These are phyloP conservation scores for Papilio machaon DNA, from an alignment of 1,140 invertebrate species.

Conservation along the genomic window DNA sequence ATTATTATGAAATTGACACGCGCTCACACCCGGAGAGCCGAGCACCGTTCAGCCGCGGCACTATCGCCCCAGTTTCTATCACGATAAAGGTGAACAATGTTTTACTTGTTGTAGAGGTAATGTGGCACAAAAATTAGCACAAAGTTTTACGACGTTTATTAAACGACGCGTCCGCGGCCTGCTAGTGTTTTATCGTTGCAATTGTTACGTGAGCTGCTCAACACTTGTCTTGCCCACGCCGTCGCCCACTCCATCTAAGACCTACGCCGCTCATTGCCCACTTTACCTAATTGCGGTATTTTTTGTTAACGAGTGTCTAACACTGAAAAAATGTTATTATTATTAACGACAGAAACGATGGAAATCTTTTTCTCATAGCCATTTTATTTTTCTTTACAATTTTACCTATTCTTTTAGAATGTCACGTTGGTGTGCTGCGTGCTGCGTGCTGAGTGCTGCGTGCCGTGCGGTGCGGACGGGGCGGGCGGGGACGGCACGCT, in stretches of 20 bases:
- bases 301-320: not conserved
- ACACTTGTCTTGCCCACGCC: not conserved
- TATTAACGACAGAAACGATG: not conserved
- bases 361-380: too few species aligned
- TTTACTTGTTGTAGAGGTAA: not conserved
- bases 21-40: not conserved
- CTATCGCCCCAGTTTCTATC: not conserved
- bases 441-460: not conserved
- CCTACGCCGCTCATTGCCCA: too few species aligned
- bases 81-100: not conserved
- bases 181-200: not conserved
- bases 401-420: not conserved
- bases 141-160: slow-evolving; percentile 36
- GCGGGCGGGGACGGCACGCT: not conserved
- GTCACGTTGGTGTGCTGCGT: not conserved
- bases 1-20: slow-evolving; percentile 29
- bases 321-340: not conserved
- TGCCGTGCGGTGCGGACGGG: not conserved
- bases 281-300: not conserved
- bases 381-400: not conserved
- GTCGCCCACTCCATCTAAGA: not conserved
- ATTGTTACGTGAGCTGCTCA: not conserved
- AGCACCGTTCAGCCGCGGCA: not conserved
- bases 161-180: not conserved
- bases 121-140: slow-evolving; percentile 2